Conservation (phyloP, 2,797 vertebrate genomes). For the Xenopus petersii region DNA sequence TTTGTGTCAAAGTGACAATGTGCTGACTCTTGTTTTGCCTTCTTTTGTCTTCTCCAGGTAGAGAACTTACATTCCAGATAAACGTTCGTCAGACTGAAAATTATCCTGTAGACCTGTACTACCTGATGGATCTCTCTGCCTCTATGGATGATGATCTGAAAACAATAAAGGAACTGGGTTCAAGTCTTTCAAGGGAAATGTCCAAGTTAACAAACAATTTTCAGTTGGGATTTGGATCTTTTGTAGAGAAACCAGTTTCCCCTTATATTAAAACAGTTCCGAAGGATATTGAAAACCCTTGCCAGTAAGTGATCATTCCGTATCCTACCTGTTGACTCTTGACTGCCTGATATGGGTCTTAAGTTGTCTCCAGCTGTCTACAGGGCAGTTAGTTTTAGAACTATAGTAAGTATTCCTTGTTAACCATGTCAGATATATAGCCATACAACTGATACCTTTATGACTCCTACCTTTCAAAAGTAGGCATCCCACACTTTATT, state of each 20-base stretch:
- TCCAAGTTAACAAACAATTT: conserved; percentile 93
- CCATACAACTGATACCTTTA: no score
- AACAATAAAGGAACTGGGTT: conserved; percentile 87
- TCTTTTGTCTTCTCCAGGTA: conserved; percentile 62
- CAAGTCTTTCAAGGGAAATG: conserved; percentile 90
- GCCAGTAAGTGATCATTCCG: conserved; percentile 73
- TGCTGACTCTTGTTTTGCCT: no score
- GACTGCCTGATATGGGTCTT: no score
- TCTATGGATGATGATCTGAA: conserved; percentile 91
- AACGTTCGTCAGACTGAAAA: conserved; percentile 88
- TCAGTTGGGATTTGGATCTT: conserved; percentile 92
- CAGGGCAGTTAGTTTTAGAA: no score
- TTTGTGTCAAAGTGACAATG: no score
- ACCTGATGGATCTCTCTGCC: conserved; percentile 96
- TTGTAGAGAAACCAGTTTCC: conserved; percentile 95
- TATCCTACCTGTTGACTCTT: not conserved
- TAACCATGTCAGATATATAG: no score
- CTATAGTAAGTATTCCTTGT: no score
- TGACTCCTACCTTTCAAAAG: no score
- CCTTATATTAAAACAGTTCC: conserved; percentile 87
- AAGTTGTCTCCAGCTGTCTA: no score
- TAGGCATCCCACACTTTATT: no score
- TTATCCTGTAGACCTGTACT: conserved; percentile 96
- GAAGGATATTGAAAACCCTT: conserved; percentile 83
- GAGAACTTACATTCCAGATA: conserved; percentile 83